phyloP scores from a whole-genome alignment of 2,797 vertebrate genomes.

The Nyctalus aviator region DNA sequence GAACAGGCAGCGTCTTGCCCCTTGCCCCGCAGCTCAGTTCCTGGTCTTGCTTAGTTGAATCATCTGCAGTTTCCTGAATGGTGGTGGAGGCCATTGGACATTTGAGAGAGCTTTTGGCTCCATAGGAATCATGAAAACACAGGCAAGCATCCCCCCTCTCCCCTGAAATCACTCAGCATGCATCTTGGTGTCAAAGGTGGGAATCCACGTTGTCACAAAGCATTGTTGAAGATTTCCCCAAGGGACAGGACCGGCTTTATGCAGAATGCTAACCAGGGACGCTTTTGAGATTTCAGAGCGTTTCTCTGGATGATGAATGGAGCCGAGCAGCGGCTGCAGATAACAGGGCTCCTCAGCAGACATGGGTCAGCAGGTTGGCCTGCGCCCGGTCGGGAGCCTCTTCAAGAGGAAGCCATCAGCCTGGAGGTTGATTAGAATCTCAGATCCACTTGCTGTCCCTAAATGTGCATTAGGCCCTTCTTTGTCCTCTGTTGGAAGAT shows the following conservation, averaged over 20 bases:
- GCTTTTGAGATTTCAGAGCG: conserved; percentile 74
- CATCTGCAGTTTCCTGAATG: conserved; percentile 46
- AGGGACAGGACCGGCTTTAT: conserved; percentile 67
- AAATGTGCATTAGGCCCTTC: background rate
- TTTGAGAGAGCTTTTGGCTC: background rate
- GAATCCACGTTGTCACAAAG: background rate
- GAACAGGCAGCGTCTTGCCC: conserved; percentile 34
- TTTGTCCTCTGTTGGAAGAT: conserved; percentile 5
- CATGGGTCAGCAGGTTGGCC: conserved; percentile 66
- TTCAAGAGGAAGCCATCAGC: conserved; percentile 32
- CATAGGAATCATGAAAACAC: background rate
- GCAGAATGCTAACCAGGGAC: conserved; percentile 25
- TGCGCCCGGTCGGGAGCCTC: background rate
- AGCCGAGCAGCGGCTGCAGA: conserved; percentile 43
- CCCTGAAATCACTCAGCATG: background rate
- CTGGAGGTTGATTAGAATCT: conserved; percentile 71
- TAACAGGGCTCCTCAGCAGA: conserved; percentile 70
- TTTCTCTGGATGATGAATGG: conserved; percentile 76
- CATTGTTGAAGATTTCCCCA: conserved; percentile 70
- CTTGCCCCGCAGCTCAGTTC: rapidly evolving
- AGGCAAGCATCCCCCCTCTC: background rate
- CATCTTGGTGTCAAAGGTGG: background rate
- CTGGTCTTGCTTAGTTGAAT: conserved; percentile 44
- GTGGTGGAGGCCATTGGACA: background rate
- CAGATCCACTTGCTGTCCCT: conserved; percentile 23